Evolutionary conservation across 2,888 invertebrate species (phyloP), one percentile per base, ranked within the genome.

Genomic region (Pheosia gnoma): DNA sequence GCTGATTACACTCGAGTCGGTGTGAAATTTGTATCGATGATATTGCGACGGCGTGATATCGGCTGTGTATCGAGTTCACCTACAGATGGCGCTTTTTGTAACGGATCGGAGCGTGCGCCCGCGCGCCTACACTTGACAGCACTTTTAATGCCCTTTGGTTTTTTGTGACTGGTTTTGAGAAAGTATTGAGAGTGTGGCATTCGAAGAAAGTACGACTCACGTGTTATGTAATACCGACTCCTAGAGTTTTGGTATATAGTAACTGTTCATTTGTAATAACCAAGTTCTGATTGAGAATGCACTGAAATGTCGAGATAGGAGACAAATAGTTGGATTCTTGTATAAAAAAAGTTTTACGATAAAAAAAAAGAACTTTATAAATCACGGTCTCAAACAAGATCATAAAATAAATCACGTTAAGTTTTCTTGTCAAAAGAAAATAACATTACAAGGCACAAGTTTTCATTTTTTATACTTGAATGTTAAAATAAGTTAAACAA

Each of bases 31-130:
- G 51, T 41, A 45, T 51, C 47, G 37, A 55, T 67, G 37, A 55
- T 67, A 59, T 60, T 62, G 47, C 45, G 41, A 37, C 36, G 47
- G 52, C 25, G 59, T 53, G 51, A 51, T 39, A 49, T 51, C 55
- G 36, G 45, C 53, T 52, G 36, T 36, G 57, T 38, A 57, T 67
- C 45, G 59, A 57, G 66, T 60, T 68, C 63, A 37, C 63, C 60
- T 39, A 61, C 72, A 74, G 65, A 65, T 71, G 72, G 68, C 71
- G 63, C 69, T 55, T 71, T 60, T 57, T 59, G 63, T 25, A 51
- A 47, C 52, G 54, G 37, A 37, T 51, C 54, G 49, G 5, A 59
- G 71, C 72, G 74, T 45, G 59, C 59, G 68, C 71, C 71, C 74
- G 59, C 59, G 68, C 71, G 74, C 74, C 60, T 13, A 58, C 65